Percentiles rank a stretch among this genome's conserved stretches.
phyloP scores from a whole-genome alignment of 2,888 invertebrate genomes.

The Anoplius nigerrimus region DNA sequence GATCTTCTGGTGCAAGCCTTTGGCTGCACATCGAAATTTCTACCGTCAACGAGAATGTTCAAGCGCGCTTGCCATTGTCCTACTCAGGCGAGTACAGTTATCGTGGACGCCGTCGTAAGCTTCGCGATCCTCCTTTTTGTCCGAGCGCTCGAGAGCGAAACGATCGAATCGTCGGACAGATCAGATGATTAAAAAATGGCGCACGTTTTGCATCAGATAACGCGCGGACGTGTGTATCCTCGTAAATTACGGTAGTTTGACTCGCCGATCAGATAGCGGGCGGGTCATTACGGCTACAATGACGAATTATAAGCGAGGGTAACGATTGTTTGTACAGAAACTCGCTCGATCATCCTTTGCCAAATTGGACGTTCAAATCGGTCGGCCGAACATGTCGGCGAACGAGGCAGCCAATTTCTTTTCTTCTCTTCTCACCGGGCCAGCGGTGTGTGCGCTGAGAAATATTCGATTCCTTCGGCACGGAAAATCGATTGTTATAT shows the following conservation, averaged over 20 bases:
- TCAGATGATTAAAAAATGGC: not conserved
- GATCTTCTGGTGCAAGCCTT: no score
- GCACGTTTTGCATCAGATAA: not conserved
- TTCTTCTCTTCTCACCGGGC: no score
- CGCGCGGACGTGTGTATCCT: slow-evolving; percentile 24
- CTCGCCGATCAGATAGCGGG: not conserved
- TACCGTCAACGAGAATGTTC: not conserved
- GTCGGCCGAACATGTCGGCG: not conserved
- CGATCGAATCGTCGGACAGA: not conserved
- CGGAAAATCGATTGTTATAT: no score
- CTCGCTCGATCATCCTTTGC: slow-evolving; percentile 4
- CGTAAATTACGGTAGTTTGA: slow-evolving; percentile 6
- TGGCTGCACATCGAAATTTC: no score
- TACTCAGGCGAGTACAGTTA: not conserved
- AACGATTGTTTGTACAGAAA: slow-evolving; percentile 8
- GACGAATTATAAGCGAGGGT: not conserved
- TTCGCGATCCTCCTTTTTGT: no score
- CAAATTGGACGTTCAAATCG: no score
- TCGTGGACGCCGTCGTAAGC: no score
- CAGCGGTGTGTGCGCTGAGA: no score
- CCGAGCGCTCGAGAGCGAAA: not conserved
- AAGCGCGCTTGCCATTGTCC: no score
- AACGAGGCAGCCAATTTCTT: no score
- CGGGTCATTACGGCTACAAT: not conserved
- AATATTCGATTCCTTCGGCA: no score